Evolutionary conservation across 2,113 vertebrate species (phyloP).

Genomic region (Acrocephalus arundinaceus): DNA sequence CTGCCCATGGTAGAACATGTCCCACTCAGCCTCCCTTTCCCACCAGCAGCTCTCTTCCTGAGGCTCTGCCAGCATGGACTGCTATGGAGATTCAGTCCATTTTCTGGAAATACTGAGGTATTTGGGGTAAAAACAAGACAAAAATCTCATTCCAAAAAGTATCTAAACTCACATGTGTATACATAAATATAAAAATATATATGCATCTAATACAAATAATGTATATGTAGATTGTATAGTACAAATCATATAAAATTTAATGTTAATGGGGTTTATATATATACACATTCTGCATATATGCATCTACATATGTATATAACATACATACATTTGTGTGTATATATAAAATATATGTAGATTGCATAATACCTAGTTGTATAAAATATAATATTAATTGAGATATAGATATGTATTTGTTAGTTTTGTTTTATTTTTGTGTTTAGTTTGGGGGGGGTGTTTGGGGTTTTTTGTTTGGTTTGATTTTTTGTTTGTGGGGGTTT

Average conservation of each 20-base stretch:
- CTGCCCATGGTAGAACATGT: fast-evolving
- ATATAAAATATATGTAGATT: background rate
- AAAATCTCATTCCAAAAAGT: background rate
- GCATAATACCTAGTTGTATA: background rate
- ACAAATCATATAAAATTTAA: background rate
- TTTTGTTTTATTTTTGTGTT: background rate
- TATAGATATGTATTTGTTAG: background rate
- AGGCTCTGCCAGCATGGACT: background rate
- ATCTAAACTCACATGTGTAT: background rate
- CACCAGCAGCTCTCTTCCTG: fast-evolving
- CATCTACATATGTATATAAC: background rate
- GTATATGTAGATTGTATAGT: background rate
- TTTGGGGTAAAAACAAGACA: background rate
- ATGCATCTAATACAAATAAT: background rate
- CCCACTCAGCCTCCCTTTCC: fast-evolving
- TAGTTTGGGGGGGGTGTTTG: background rate
- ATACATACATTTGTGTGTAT: background rate
- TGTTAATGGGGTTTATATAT: background rate
- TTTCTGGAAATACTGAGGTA: background rate
- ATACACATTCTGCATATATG: background rate
- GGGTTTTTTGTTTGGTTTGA: background rate
- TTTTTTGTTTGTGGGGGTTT: too few species aligned
- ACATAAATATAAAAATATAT: background rate
- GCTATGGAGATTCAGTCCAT: background rate
- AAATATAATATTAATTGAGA: background rate